Base-by-base conservation (phyloP, 2,113 vertebrate genomes). In the Anolis carolinensis region DNA sequence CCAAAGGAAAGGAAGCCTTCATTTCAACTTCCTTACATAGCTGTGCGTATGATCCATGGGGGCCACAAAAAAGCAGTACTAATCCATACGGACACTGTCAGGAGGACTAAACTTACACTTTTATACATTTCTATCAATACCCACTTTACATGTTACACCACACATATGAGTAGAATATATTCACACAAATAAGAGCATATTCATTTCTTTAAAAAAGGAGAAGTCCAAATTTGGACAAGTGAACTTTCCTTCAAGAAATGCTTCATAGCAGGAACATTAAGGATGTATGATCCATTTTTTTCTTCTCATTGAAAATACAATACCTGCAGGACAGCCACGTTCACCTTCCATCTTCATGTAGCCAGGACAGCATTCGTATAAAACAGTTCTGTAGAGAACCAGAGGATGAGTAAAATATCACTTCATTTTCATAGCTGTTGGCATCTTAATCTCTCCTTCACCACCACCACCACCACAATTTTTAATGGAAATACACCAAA, bases 341-440 rank as follows among this genome's bases (percentile, higher is more conserved):
- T 92, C 95, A 73, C 97, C 97, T 0, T 98, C 98, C 96, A 99
- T 92, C 92, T 95, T 98, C 97, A 97, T 98, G 89, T 99, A 99
- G 0, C 99, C 99, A 83, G 99, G 99, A 92, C 99, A 99, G 86
- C 99, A 99, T 92, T 99, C 99, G 84, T 99, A 99, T 36, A 98
- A 88, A 50, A 99, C 97, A 39, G 96, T 97, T 92, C 99, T 99
- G 90, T 62, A 39, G 75, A 62, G 85, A 5, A 68, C 55, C 55
- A 59, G 18, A 59, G 14, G 23, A 84, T 0, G 91, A 32, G 88
- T 4, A 93, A 72, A 92, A 34, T 0, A 13, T 32, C 21, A 1
- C 30, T 0, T 76, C 48, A 39, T 82, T 85, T 85, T 76, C 23
- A 27, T 1, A 13, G 34, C 75, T 36, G 34, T 82, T n/a, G 50